Percentiles rank a stretch among this genome's conserved stretches.
Conservation (phyloP, 2,113 vertebrate species). For the Gobiocypris rarus region DNA sequence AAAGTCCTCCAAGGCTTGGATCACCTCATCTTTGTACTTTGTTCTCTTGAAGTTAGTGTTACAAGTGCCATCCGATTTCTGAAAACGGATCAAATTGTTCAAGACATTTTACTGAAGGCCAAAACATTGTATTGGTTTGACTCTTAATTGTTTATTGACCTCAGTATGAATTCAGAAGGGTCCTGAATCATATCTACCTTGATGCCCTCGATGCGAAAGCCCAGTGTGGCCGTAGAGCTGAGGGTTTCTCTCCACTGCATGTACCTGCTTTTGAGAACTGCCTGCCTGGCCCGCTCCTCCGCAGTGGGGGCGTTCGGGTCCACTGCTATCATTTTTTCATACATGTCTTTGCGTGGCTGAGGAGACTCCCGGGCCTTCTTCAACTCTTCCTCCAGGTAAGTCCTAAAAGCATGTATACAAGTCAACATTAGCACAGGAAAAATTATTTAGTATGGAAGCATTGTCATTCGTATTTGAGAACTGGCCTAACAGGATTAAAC, state of each 20-base stretch:
- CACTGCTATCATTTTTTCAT: slow-evolving; percentile 86
- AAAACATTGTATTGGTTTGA: too few species aligned
- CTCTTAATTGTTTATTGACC: too few species aligned
- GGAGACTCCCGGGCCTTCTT: slow-evolving; percentile 78
- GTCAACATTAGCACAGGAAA: background rate
- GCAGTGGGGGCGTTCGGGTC: slow-evolving; percentile 80
- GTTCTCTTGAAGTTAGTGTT: slow-evolving; percentile 89
- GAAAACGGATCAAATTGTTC: slow-evolving; percentile 5
- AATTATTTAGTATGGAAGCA: background rate
- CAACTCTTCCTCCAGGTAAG: slow-evolving; percentile 84
- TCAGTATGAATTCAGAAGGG: background rate
- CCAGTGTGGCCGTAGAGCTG: slow-evolving; percentile 84
- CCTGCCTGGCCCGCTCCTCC: slow-evolving; percentile 77
- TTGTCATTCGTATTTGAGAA: background rate
- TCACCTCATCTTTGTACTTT: slow-evolving; percentile 79
- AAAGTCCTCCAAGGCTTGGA: slow-evolving; percentile 77
- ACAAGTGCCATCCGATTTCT: slow-evolving; percentile 83
- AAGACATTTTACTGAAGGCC: background rate
- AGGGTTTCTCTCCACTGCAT: slow-evolving; percentile 89
- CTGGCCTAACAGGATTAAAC: background rate
- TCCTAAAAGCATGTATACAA: slow-evolving; percentile 65
- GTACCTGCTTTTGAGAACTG: slow-evolving; percentile 84
- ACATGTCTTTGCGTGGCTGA: slow-evolving; percentile 83
- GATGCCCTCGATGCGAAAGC: slow-evolving; percentile 88
- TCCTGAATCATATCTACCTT: slow-evolving; percentile 68